phyloP scores from a whole-genome alignment of 1,140 invertebrate species.

The Hyphantria cunea region DNA sequence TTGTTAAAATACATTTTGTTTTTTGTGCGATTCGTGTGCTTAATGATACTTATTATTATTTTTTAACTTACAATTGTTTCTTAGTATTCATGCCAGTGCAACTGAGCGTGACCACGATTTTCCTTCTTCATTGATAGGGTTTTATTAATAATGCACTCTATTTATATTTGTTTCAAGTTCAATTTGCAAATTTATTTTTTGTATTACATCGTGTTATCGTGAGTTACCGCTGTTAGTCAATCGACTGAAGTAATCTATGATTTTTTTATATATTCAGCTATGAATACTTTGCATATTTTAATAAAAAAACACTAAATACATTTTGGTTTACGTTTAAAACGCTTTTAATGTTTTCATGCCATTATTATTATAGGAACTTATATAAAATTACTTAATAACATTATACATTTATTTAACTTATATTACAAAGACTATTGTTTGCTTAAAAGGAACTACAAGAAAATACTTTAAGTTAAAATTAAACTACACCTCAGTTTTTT shows the following conservation, averaged over 20 bases:
- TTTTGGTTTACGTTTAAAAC: too few species aligned
- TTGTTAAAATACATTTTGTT: not conserved
- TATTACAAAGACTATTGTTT: too few species aligned
- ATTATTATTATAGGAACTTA: too few species aligned
- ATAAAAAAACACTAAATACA: too few species aligned
- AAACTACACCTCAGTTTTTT: too few species aligned
- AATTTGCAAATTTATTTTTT: slow-evolving; percentile 6
- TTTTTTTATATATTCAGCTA: not conserved
- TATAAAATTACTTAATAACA: too few species aligned
- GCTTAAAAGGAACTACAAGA: too few species aligned
- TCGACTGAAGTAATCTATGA: not conserved
- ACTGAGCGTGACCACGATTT: slow-evolving; percentile 55
- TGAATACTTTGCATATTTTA: too few species aligned
- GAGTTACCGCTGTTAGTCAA: not conserved
- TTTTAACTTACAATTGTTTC: slow-evolving; percentile 16
- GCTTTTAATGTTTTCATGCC: too few species aligned
- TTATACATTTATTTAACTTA: too few species aligned
- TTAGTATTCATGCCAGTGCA: slow-evolving; percentile 46
- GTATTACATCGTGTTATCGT: not conserved
- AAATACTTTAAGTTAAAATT: too few species aligned
- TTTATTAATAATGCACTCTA: slow-evolving; percentile 35
- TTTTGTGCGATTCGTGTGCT: slow-evolving; percentile 1
- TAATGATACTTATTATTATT: slow-evolving; percentile 1
- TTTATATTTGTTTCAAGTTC: slow-evolving; percentile 15
- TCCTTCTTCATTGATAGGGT: slow-evolving; percentile 37